Conservation (phyloP, 2,797 vertebrate genomes). For the Propithecus deckenii region DNA sequence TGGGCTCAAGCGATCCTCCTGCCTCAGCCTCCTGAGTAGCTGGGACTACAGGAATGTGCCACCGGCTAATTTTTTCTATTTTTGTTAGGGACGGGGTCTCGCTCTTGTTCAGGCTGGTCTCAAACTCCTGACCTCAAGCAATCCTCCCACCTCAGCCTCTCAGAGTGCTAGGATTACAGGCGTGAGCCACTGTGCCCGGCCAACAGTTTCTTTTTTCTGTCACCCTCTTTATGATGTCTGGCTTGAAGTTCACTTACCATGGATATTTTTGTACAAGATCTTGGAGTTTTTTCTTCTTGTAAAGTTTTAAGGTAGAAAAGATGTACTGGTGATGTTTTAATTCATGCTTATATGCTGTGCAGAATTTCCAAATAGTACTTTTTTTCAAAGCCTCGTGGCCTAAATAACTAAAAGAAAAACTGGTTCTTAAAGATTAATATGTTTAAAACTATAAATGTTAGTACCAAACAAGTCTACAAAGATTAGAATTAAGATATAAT, state of each 20-base stretch:
- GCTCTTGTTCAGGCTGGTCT: too few relatives aligned
- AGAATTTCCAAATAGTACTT: background rate
- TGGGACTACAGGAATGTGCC: too few relatives aligned
- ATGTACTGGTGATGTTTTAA: background rate
- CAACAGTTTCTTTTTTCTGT: background rate
- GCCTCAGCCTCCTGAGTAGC: too few relatives aligned
- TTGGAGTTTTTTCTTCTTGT: background rate
- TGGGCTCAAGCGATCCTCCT: too few relatives aligned
- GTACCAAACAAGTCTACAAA: background rate
- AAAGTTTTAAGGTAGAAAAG: background rate
- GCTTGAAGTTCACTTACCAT: background rate
- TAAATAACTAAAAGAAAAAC: background rate
- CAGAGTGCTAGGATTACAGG: too few relatives aligned
- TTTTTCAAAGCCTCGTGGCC: background rate
- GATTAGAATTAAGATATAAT: background rate
- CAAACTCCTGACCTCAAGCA: too few relatives aligned
- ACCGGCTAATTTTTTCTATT: too few relatives aligned
- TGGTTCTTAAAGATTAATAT: background rate
- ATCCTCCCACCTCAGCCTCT: too few relatives aligned
- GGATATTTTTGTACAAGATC: background rate
- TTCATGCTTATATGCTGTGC: background rate
- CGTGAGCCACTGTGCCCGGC: too few relatives aligned
- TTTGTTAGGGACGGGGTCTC: too few relatives aligned
- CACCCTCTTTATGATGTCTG: background rate
- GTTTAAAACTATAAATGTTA: background rate